These are phyloP conservation scores for Apeltes quadracus DNA, from an alignment of 2,113 vertebrate genomes.

Conservation along the genomic window DNA sequence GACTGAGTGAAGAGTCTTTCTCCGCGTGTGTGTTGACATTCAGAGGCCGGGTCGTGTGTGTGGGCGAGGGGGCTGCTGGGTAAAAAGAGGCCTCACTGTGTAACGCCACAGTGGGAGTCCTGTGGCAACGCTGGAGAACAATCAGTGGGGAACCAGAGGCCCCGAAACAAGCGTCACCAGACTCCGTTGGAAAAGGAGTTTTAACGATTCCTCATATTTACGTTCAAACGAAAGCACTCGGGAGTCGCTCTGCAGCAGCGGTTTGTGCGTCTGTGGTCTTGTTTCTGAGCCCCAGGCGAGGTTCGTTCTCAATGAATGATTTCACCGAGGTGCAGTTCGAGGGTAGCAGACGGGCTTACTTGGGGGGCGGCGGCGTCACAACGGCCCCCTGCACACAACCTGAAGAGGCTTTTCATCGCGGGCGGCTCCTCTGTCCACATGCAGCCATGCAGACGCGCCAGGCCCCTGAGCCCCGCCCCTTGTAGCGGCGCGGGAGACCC, in stretches of 20 bases:
- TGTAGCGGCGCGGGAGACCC: conserved; percentile 69
- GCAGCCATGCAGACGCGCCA: not conserved
- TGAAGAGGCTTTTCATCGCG: conserved; percentile 70
- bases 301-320: no score
- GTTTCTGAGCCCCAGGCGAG: no score
- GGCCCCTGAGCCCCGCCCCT: conserved; percentile 54
- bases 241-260: no score
- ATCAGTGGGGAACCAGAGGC: not conserved
- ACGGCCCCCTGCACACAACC: conserved; percentile 64
- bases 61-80: conserved; percentile 54
- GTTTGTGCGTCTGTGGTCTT: no score
- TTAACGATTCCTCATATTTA: not conserved
- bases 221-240: not conserved
- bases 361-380: conserved; percentile 49
- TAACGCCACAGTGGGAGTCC: conserved; percentile 56
- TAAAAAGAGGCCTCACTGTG: conserved; percentile 66
- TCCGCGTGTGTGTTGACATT: conserved; percentile 58
- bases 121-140: not conserved
- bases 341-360: conserved; percentile 55
- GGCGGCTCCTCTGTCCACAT: conserved; percentile 5
- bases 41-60: conserved; percentile 50
- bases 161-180: not conserved
- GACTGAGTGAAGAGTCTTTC: not conserved
- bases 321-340: no score
- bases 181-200: not conserved